phyloP scores from a whole-genome alignment of 2,797 vertebrate species.

The Ceyx erithaca region DNA sequence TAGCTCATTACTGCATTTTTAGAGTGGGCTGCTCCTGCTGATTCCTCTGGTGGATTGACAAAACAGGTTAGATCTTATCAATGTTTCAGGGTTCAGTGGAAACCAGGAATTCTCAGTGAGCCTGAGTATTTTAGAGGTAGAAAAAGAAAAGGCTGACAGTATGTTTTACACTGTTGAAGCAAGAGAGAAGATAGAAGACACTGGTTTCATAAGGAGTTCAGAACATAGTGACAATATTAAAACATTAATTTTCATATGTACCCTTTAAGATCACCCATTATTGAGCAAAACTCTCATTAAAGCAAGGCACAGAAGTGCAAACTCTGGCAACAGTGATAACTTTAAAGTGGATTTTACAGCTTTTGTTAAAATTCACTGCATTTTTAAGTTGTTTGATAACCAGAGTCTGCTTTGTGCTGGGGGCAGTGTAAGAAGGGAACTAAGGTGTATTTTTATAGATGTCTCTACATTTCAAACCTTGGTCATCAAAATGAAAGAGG shows the following conservation, averaged over 20 bases:
- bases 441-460: not conserved
- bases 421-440: not conserved
- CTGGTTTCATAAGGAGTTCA: not conserved
- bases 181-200: not conserved
- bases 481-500: not conserved
- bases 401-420: not conserved
- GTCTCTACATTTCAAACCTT: not conserved
- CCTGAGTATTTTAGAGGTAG: not conserved
- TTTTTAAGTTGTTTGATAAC: not conserved
- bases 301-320: not conserved
- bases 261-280: not conserved
- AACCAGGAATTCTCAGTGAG: not conserved
- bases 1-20: not conserved
- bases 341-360: not conserved
- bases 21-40: not conserved
- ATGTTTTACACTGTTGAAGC: not conserved
- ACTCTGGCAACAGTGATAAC: not conserved
- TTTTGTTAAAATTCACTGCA: not conserved
- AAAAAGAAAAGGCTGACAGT: not conserved
- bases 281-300: not conserved
- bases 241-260: not conserved
- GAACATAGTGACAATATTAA: not conserved
- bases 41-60: not conserved
- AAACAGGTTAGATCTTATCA: not conserved
- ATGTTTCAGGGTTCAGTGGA: not conserved